Evolutionary conservation across 2,113 vertebrate genomes (phyloP), one percentile per base, ranked within the genome.

Genomic region (Fulica atra): DNA sequence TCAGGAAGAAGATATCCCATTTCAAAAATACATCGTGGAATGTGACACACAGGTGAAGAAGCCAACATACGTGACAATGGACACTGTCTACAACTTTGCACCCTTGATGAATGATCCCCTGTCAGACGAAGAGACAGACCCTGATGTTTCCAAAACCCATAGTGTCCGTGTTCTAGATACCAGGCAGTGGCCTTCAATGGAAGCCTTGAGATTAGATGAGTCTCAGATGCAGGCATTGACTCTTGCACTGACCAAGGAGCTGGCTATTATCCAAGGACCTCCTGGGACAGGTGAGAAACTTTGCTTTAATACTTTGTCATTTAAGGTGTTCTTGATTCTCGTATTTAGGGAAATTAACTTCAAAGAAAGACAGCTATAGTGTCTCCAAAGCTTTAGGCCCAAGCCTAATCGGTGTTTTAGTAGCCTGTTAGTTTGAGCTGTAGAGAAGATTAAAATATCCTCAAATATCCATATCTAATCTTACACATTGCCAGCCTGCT

Each of bases 251-350:
- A 99, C 99, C n/a, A 99, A 99, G 90, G 99, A 99, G 92, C 95
- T 99, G 91, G 98, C 99, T 91, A 98, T 99, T 94, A 99, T 99
- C 95, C 99, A 99, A 95, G 99, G 99, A 83, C 99, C 99, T 86
- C 99, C 99, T 74, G 99, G 99, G 85, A 99, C 99, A 91, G 99
- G 99, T 99, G 91, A 96, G 97, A 92, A 73, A 57, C 42, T n/a
- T 48, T 92, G 13, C 38, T 92, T 61, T 79, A 66, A 71, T 17
- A 29, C 33, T 26, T 9, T 72, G 42, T 92, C 50, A 46, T 61
- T 73, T 86, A 50, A 64, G 11, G 38, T 35, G 23, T 73, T 92
- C 0, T 71, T 60, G 48, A 71, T n/a, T 54, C 5, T 8, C 5
- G 4, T 9, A 24, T 46, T 46, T 38, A 73, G 40, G 54, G 31